Conservation (phyloP, 1,140 invertebrate genomes). For the Drosophila prosaltans region DNA sequence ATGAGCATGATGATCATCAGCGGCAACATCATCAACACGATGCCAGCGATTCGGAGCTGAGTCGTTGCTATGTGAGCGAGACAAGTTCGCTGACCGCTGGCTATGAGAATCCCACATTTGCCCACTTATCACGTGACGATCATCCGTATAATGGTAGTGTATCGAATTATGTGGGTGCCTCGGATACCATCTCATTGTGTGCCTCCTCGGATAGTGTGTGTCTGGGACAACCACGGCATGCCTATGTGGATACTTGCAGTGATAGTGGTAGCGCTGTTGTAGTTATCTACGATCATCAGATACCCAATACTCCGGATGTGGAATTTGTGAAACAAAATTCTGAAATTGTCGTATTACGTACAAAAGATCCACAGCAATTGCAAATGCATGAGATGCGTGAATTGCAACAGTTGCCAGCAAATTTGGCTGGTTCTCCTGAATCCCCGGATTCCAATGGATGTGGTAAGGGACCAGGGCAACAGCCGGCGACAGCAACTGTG, state of each 20-base stretch:
- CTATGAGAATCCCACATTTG: slow-evolving; percentile 82
- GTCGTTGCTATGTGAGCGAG: slow-evolving; percentile 82
- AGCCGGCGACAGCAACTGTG: slow-evolving; percentile 71
- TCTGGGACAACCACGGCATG: slow-evolving; percentile 53
- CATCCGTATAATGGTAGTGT: slow-evolving; percentile 38
- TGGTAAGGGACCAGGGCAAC: slow-evolving; percentile 17
- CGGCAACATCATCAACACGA: slow-evolving; percentile 48
- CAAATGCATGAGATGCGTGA: slow-evolving; percentile 75
- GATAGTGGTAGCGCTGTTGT: slow-evolving; percentile 72
- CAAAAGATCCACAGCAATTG: slow-evolving; percentile 74
- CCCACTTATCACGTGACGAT: slow-evolving; percentile 68
- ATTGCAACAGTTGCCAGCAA: slow-evolving; percentile 71
- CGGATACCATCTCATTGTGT: slow-evolving; percentile 58
- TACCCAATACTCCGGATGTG: slow-evolving; percentile 78
- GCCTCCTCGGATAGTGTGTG: slow-evolving; percentile 55
- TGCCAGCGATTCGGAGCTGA: slow-evolving; percentile 78
- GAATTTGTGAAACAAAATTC: slow-evolving; percentile 82
- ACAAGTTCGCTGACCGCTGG: slow-evolving; percentile 78
- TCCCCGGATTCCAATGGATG: slow-evolving; percentile 45
- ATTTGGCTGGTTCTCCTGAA: slow-evolving; percentile 60
- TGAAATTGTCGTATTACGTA: slow-evolving; percentile 79
- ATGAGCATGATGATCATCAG: slow-evolving; percentile 27
- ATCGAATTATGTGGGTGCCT: slow-evolving; percentile 39
- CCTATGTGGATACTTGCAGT: slow-evolving; percentile 68
- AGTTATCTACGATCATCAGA: slow-evolving; percentile 81